A percentile compares a stretch with the other conserved stretches of the same genome.
Evolutionary conservation across 1,140 invertebrate species (phyloP).

Genomic region (Lasioglossum albipes): DNA sequence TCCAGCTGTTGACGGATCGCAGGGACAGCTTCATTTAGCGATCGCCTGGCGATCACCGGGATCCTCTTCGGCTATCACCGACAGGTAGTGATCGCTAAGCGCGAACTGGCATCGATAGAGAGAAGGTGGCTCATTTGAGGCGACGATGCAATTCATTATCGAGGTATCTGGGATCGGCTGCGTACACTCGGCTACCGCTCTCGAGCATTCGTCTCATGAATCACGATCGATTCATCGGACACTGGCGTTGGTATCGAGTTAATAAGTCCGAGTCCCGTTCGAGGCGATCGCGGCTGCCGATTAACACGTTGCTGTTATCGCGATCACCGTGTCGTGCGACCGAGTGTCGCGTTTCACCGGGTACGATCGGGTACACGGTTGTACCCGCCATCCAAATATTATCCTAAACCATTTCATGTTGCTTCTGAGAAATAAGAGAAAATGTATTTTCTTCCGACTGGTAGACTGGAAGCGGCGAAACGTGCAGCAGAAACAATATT

Average conservation of each 20-base stretch:
- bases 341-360: not conserved
- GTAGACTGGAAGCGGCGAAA: no score
- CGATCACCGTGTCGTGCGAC: conserved; percentile 37
- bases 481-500: no score
- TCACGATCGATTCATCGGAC: conserved; percentile 32
- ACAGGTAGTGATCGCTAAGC: not conserved
- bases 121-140: conserved; percentile 13
- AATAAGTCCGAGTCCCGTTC: conserved; percentile 42
- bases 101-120: not conserved
- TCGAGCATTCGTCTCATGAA: conserved; percentile 22
- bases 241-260: conserved; percentile 19
- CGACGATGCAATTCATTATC: conserved; percentile 44
- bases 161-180: conserved; percentile 27
- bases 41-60: not conserved
- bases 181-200: conserved; percentile 11
- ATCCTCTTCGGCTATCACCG: not conserved
- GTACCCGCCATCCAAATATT: not conserved
- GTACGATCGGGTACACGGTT: not conserved
- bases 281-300: conserved; percentile 31
- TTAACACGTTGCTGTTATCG: conserved; percentile 42
- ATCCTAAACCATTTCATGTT: no score
- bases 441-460: no score
- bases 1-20: no score
- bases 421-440: no score
- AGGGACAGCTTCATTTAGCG: conserved; percentile 5